Percentiles rank a stretch among this genome's conserved stretches.
phyloP scores from a whole-genome alignment of 2,113 vertebrate genomes.

The Recurvirostra avosetta region DNA sequence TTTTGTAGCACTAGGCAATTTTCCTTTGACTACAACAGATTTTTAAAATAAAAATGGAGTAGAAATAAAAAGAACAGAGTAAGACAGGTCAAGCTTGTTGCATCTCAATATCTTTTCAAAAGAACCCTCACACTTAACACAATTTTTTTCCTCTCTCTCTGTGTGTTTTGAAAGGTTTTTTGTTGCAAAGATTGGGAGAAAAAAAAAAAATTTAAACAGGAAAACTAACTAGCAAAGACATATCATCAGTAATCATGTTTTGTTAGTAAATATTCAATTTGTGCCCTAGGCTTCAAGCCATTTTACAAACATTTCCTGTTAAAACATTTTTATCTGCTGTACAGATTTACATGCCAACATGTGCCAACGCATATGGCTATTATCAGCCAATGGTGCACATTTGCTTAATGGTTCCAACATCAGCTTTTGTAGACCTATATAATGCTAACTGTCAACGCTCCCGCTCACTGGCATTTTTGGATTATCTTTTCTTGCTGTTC shows the following conservation, averaged over 20 bases:
- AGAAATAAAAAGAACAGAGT: neutral
- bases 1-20: neutral
- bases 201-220: neutral
- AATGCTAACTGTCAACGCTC: neutral
- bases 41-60: neutral
- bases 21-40: neutral
- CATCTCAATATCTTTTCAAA: neutral
- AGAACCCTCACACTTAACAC: neutral
- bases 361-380: neutral
- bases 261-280: neutral
- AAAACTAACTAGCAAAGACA: neutral
- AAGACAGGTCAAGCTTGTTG: neutral
- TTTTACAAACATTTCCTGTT: constrained; percentile 37
- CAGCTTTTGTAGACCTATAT: neutral
- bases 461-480: neutral
- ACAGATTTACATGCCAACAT: neutral
- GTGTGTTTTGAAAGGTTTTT: neutral
- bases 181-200: neutral
- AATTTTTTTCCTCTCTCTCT: neutral
- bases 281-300: neutral
- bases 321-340: neutral
- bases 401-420: neutral
- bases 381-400: neutral
- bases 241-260: neutral
- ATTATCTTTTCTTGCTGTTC: neutral